Evolutionary conservation across 2,797 vertebrate genomes (phyloP).

Genomic region (Ctenopoma kingsleyae): DNA sequence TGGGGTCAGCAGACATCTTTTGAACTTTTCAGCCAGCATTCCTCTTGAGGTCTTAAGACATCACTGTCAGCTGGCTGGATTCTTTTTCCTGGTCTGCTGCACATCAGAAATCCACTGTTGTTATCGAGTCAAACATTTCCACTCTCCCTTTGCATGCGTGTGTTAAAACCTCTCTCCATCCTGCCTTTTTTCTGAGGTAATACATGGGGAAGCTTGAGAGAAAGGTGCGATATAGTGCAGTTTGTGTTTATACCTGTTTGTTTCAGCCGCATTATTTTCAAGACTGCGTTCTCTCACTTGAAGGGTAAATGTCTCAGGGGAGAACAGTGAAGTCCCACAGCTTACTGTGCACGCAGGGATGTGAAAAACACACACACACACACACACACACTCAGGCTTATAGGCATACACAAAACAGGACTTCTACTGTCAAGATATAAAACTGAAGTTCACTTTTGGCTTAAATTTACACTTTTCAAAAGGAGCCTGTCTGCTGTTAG

Average conservation of each 20-base stretch:
- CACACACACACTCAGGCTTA: neutral
- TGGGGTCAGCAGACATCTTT: slow-evolving; percentile 40
- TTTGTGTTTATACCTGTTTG: neutral
- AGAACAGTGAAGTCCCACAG: neutral
- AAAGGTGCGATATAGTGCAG: neutral
- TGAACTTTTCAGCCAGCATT: slow-evolving; percentile 48
- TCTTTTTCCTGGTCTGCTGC: slow-evolving; percentile 51
- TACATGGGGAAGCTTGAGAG: neutral
- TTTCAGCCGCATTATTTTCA: slow-evolving; percentile 15
- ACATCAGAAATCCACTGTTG: slow-evolving; percentile 49
- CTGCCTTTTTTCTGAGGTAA: neutral
- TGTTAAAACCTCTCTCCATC: slow-evolving; percentile 9
- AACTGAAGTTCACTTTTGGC: neutral
- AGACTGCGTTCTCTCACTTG: neutral
- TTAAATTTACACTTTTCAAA: slow-evolving; percentile 1
- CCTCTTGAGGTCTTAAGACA: slow-evolving; percentile 43
- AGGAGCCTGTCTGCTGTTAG: neutral
- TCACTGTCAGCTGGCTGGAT: slow-evolving; percentile 49
- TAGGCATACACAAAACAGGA: neutral
- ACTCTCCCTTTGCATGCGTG: slow-evolving; percentile 21
- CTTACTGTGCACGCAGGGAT: neutral
- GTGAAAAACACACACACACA: too few species aligned
- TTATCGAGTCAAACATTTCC: slow-evolving; percentile 1
- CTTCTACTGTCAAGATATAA: neutral
- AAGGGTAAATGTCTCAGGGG: slow-evolving; percentile 13